Conservation (phyloP, 2,888 invertebrate species). For the Spodoptera littoralis region DNA sequence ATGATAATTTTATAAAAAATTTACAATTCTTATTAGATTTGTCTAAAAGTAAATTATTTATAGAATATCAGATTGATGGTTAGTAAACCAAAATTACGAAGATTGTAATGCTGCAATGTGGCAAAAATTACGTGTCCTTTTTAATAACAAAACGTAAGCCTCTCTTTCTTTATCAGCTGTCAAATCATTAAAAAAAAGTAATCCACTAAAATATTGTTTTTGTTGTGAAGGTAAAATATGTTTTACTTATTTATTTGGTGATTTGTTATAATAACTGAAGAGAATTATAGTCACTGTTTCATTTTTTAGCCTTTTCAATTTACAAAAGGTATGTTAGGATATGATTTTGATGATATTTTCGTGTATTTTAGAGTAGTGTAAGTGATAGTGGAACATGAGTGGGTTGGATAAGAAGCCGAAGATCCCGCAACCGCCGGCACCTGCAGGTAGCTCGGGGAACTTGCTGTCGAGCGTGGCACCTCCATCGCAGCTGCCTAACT, state of each 20-base stretch:
- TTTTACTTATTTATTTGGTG: slow-evolving; percentile 15
- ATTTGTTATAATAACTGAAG: slow-evolving; percentile 4
- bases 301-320: neutral
- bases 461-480: slow-evolving; percentile 91
- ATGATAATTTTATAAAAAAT: too few relatives aligned
- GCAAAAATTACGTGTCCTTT: neutral
- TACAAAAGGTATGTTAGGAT: slow-evolving; percentile 1
- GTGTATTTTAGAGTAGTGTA: slow-evolving; percentile 20
- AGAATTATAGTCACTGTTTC: neutral
- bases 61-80: too few relatives aligned
- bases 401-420: slow-evolving; percentile 73
- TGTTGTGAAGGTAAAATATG: slow-evolving; percentile 48
- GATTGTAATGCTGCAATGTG: too few relatives aligned
- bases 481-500: slow-evolving; percentile 91
- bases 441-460: slow-evolving; percentile 85
- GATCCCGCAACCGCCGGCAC: slow-evolving; percentile 82
- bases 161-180: slow-evolving; percentile 24
- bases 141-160: slow-evolving; percentile 5
- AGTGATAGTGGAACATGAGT: slow-evolving; percentile 64
- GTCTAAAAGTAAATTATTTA: too few relatives aligned
- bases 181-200: slow-evolving; percentile 30
- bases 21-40: too few relatives aligned
- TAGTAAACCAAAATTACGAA: too few relatives aligned
- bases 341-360: slow-evolving; percentile 12
- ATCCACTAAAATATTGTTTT: slow-evolving; percentile 48